These are phyloP conservation scores for Archips crataeganus DNA, from an alignment of 2,888 invertebrate genomes.

Conservation along the genomic window DNA sequence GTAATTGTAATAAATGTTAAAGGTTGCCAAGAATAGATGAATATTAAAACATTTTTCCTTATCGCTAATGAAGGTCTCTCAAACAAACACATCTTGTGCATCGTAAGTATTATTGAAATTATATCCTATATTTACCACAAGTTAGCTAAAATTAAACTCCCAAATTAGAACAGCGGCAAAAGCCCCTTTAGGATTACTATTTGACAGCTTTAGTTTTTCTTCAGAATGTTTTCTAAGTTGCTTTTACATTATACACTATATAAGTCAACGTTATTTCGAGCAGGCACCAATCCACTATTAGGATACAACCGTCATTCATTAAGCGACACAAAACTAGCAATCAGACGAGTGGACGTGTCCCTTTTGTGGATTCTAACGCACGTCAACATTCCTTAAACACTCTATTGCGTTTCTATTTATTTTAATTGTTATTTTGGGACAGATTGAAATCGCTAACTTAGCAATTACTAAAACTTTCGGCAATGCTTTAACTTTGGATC, in stretches of 20 bases:
- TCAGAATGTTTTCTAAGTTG: not conserved
- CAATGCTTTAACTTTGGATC: not conserved
- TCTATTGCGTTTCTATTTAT: not conserved
- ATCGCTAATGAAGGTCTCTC: constrained; percentile 4
- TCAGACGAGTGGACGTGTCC: not conserved
- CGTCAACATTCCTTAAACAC: constrained; percentile 26
- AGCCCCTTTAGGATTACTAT: not conserved
- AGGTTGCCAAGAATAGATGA: constrained; percentile 5
- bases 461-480: not conserved
- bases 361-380: constrained; percentile 5
- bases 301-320: not conserved
- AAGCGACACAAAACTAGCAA: constrained; percentile 2
- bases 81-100: not conserved
- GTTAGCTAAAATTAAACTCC: not conserved
- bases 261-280: not conserved
- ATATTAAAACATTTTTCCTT: constrained; percentile 15
- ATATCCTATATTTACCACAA: not conserved
- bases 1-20: constrained; percentile 13
- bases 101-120: not conserved
- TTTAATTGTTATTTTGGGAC: not conserved
- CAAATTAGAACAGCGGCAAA: not conserved
- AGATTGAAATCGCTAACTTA: not conserved
- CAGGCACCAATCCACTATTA: not conserved
- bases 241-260: not conserved
- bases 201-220: not conserved